These are phyloP conservation scores for Cossypha dichroa DNA, from an alignment of 2,797 vertebrate species.

Conservation along the genomic window DNA sequence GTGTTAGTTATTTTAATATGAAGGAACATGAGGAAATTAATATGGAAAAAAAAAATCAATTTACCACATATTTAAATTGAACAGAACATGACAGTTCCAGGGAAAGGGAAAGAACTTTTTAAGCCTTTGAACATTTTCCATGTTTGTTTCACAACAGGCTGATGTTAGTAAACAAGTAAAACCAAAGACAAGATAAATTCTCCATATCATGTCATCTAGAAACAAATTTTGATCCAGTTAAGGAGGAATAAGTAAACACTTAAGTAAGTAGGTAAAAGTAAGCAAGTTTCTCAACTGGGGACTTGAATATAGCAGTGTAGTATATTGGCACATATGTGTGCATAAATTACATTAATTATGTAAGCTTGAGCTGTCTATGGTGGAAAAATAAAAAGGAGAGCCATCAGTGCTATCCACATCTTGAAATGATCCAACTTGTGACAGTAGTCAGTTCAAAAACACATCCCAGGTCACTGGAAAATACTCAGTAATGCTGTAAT, in stretches of 20 bases:
- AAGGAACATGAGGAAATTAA: neutral
- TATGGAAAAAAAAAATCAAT: constrained; percentile 5
- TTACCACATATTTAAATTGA: neutral
- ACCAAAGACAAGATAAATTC: neutral
- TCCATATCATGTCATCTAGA: neutral
- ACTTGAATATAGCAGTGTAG: neutral
- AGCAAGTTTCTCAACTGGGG: neutral
- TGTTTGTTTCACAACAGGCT: constrained; percentile 23
- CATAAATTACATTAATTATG: neutral
- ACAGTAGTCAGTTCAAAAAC: neutral
- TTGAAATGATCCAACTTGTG: neutral
- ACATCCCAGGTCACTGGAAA: neutral
- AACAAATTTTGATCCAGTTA: neutral
- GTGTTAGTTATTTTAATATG: constrained; percentile 14
- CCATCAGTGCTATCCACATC: accelerated
- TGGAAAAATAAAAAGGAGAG: neutral
- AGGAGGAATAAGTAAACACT: neutral
- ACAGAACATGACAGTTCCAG: constrained; percentile 1
- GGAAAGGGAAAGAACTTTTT: constrained; percentile 7
- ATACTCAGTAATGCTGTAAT: neutral
- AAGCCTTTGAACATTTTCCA: neutral
- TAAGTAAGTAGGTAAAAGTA: neutral
- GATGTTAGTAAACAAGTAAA: constrained; percentile 42
- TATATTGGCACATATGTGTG: neutral
- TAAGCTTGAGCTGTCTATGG: neutral